These are phyloP conservation scores for Sinocyclocheilus maitianheensis DNA, from an alignment of 2,113 vertebrate species.

Conservation along the genomic window DNA sequence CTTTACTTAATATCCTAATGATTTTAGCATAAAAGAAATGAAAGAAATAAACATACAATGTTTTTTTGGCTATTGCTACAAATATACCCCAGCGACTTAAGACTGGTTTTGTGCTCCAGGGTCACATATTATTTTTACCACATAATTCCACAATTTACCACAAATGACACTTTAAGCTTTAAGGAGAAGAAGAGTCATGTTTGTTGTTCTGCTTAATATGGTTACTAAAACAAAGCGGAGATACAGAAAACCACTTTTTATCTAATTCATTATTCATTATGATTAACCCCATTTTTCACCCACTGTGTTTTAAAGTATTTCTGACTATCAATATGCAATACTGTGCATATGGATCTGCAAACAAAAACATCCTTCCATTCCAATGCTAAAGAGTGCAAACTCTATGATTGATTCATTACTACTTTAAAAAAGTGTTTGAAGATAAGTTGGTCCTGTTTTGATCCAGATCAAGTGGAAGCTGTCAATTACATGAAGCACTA, in stretches of 20 bases:
- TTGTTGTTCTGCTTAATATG: neutral
- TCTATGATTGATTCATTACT: neutral
- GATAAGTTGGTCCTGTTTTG: neutral
- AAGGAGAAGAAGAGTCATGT: neutral
- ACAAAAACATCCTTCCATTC: neutral
- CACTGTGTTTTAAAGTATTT: neutral
- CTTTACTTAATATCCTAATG: too few relatives aligned
- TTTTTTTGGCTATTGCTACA: too few relatives aligned
- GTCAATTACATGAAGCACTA: neutral
- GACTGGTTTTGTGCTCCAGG: too few relatives aligned
- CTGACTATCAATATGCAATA: neutral
- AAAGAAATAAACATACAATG: too few relatives aligned
- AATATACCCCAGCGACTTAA: too few relatives aligned
- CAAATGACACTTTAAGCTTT: neutral
- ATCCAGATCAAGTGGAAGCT: neutral
- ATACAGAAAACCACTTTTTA: neutral
- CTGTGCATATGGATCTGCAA: neutral
- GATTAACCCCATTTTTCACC: neutral
- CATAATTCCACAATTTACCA: neutral
- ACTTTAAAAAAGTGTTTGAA: neutral
- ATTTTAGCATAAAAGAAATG: too few relatives aligned
- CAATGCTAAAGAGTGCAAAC: neutral
- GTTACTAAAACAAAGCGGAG: neutral
- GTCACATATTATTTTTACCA: neutral
- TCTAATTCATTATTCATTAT: neutral